A percentile compares a stretch with the other conserved stretches of the same genome.
These are phyloP conservation scores for Rhagium mordax DNA, from an alignment of 2,888 invertebrate genomes.

Conservation along the genomic window DNA sequence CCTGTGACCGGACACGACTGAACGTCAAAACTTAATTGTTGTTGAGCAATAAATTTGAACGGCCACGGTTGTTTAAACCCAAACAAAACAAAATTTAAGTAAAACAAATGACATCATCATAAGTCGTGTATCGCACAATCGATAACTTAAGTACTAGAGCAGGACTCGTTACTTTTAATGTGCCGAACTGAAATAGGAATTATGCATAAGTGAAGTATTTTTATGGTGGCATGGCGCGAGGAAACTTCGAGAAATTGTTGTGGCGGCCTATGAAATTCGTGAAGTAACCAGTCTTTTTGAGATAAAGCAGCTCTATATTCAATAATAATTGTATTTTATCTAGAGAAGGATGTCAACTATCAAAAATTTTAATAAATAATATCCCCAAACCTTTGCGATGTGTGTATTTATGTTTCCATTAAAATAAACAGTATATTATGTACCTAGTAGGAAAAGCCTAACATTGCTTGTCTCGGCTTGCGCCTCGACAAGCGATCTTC, in stretches of 20 bases:
- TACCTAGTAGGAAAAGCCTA: too few relatives aligned
- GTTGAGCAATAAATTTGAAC: background rate
- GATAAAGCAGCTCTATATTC: too few relatives aligned
- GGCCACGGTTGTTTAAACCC: slow-evolving; percentile 8
- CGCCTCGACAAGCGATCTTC: too few relatives aligned
- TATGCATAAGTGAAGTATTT: background rate
- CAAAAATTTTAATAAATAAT: too few relatives aligned
- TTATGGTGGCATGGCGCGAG: background rate
- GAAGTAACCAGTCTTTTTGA: too few relatives aligned
- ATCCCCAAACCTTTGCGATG: too few relatives aligned
- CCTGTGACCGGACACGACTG: background rate
- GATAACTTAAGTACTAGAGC: background rate
- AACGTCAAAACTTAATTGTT: background rate
- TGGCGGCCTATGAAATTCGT: background rate
- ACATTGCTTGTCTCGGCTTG: too few relatives aligned
- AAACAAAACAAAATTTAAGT: slow-evolving; percentile 1
- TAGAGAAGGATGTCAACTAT: too few relatives aligned
- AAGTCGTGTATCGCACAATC: background rate
- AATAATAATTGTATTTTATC: too few relatives aligned
- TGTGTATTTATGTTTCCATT: too few relatives aligned
- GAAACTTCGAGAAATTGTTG: background rate
- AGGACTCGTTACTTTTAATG: background rate
- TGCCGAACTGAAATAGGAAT: slow-evolving; percentile 1
- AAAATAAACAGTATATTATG: too few relatives aligned
- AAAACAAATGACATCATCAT: slow-evolving; percentile 19